Conservation (phyloP, 2,113 vertebrate genomes). For the Melanocharis versteri region DNA sequence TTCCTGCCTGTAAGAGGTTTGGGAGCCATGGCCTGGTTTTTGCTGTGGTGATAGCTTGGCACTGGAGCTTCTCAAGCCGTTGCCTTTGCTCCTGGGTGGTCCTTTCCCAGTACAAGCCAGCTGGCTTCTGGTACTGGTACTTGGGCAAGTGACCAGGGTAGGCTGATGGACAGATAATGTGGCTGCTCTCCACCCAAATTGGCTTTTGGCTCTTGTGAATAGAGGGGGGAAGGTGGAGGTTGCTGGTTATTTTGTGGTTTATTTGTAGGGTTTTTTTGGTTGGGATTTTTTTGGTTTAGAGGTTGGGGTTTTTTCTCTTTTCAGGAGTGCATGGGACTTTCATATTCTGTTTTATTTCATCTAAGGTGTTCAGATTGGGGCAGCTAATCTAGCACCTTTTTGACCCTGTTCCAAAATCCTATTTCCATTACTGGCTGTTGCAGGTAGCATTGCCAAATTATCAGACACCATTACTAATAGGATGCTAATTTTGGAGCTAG, state of each 20-base stretch:
- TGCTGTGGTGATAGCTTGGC: neutral
- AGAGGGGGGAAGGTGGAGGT: neutral
- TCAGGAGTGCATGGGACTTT: accelerated
- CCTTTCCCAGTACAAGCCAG: neutral
- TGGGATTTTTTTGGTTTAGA: neutral
- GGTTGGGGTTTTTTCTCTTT: accelerated
- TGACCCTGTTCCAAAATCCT: neutral
- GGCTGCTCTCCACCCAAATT: neutral
- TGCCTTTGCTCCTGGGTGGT: neutral
- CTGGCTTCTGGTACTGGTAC: neutral
- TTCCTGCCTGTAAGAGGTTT: neutral
- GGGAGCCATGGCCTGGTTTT: neutral
- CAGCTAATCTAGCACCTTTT: neutral
- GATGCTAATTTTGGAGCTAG: neutral
- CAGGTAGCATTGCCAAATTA: neutral
- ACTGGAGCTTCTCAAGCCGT: neutral
- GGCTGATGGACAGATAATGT: neutral
- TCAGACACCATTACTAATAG: neutral
- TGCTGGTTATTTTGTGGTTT: neutral
- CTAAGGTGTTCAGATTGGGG: neutral
- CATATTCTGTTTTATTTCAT: neutral
- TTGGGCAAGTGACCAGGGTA: neutral
- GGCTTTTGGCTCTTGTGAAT: neutral
- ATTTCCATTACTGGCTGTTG: neutral
- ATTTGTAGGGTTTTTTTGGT: neutral